A percentile compares a stretch with the other conserved stretches of the same genome.
These are phyloP conservation scores for Trogon melanurus DNA, from an alignment of 2,113 vertebrate genomes.

Conservation along the genomic window DNA sequence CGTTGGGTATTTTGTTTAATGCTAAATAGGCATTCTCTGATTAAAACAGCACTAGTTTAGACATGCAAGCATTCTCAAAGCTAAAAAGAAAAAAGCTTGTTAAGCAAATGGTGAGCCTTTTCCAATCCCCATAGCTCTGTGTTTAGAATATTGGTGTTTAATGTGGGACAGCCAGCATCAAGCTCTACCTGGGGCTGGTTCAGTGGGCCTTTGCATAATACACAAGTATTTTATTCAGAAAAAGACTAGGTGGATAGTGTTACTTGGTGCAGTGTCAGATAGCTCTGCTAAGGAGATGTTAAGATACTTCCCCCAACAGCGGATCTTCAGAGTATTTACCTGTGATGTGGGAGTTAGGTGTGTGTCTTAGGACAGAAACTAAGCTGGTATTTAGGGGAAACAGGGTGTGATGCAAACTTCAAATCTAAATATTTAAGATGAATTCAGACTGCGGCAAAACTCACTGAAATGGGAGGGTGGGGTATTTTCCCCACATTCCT, in stretches of 20 bases:
- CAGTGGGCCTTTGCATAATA: background rate
- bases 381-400: background rate
- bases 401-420: background rate
- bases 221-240: fast-evolving
- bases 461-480: background rate
- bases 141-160: background rate
- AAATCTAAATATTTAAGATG: background rate
- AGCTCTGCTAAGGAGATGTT: background rate
- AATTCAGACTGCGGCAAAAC: background rate
- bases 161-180: background rate
- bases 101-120: background rate
- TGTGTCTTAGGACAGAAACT: background rate
- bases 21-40: background rate
- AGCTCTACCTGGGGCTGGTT: background rate
- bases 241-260: background rate
- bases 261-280: background rate
- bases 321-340: background rate
- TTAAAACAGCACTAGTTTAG: background rate
- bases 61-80: background rate
- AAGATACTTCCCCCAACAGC: background rate
- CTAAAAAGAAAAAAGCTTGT: background rate
- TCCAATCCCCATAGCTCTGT: background rate
- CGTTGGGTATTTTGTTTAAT: background rate
- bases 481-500: background rate
- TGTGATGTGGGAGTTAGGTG: background rate